Evolutionary conservation across 2,888 invertebrate species (phyloP).

Genomic region (Chalcosyrphus nemorum): DNA sequence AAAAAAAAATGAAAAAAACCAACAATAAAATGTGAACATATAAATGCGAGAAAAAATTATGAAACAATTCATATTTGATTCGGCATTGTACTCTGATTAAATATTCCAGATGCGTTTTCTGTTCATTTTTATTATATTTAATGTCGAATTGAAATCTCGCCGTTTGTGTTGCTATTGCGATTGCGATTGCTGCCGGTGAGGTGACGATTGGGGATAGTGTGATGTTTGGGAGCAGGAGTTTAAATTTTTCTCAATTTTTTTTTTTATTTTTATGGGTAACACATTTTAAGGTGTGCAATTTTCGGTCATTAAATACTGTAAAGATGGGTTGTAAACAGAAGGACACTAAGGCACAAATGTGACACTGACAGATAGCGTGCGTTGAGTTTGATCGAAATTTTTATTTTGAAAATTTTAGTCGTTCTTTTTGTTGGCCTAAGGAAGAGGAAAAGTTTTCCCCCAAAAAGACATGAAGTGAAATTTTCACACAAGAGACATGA

Average conservation of each 20-base stretch:
- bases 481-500: too few relatives aligned
- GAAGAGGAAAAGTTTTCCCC: too few relatives aligned
- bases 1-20: too few relatives aligned
- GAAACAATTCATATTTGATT: conserved; percentile 72
- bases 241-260: too few relatives aligned
- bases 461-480: too few relatives aligned
- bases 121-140: conserved; percentile 35
- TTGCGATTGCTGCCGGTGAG: background rate
- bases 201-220: background rate
- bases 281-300: conserved; percentile 39
- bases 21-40: conserved; percentile 29
- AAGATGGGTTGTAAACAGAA: conserved; percentile 1
- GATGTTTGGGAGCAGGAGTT: conserved; percentile 2
- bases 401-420: too few relatives aligned
- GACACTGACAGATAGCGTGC: background rate
- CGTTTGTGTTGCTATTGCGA: background rate
- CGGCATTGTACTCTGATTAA: conserved; percentile 53
- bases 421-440: too few relatives aligned
- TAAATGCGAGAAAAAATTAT: conserved; percentile 63
- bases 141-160: background rate
- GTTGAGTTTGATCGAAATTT: background rate
- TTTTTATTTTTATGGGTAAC: conserved; percentile 34
- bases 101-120: conserved; percentile 65
- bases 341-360: background rate
- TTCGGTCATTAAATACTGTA: conserved; percentile 21